These are phyloP conservation scores for Wasmannia auropunctata DNA, from an alignment of 1,140 invertebrate genomes.

Conservation along the genomic window DNA sequence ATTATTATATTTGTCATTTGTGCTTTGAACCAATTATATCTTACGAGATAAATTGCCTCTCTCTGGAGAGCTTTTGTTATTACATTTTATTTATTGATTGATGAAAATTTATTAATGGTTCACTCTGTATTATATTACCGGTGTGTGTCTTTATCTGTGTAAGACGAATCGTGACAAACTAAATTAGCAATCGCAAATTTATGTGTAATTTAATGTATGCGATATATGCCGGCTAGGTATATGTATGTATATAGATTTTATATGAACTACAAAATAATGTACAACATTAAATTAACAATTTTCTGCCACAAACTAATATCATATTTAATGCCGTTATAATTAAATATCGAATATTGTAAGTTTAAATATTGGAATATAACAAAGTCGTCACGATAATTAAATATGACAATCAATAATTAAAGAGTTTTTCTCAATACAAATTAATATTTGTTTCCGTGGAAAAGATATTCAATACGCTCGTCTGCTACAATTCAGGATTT, in stretches of 20 bases:
- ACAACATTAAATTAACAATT: conserved; percentile 30
- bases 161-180: conserved; percentile 5
- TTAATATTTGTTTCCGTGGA: not conserved
- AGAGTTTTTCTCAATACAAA: not conserved
- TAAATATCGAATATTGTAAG: not conserved
- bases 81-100: conserved; percentile 20
- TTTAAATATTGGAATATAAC: conserved; percentile 12
- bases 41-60: not conserved
- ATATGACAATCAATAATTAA: conserved; percentile 14
- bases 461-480: not conserved
- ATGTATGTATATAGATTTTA: not conserved
- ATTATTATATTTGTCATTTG: not conserved
- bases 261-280: conserved; percentile 16
- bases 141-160: not conserved
- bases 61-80: not conserved
- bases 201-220: conserved; percentile 1
- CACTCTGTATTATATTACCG: not conserved
- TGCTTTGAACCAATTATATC: not conserved
- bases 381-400: conserved; percentile 38
- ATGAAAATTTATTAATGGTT: conserved; percentile 29
- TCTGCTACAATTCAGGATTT: not conserved
- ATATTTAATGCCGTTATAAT: conserved; percentile 1
- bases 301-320: not conserved
- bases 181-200: conserved; percentile 41
- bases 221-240: not conserved